phyloP scores from a whole-genome alignment of 1,140 invertebrate genomes.

The Hyposmocoma kahamanoa region DNA sequence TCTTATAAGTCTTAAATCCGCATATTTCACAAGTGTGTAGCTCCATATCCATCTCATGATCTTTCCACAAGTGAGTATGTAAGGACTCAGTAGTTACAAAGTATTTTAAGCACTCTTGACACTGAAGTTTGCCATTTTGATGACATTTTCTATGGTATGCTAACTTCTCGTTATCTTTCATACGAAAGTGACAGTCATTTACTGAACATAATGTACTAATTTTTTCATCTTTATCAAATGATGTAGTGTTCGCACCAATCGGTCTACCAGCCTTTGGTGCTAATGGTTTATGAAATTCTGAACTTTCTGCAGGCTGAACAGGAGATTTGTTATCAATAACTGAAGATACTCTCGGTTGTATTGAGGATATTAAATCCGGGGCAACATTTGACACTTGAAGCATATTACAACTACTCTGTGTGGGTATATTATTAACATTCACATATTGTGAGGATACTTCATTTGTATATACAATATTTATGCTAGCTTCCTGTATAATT shows the following conservation, averaged over 20 bases:
- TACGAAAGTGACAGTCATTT: slow-evolving; percentile 41
- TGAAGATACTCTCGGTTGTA: slow-evolving; percentile 29
- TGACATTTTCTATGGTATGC: slow-evolving; percentile 79
- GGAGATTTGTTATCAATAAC: slow-evolving; percentile 25
- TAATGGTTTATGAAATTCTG: neutral
- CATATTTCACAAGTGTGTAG: slow-evolving; percentile 80
- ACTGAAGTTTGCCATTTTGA: slow-evolving; percentile 74
- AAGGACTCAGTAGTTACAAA: slow-evolving; percentile 76
- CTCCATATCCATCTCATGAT: slow-evolving; percentile 85
- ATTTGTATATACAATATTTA: slow-evolving; percentile 65
- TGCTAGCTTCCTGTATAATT: slow-evolving; percentile 64
- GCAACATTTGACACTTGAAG: slow-evolving; percentile 54
- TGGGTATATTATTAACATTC: slow-evolving; percentile 29
- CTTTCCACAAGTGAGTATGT: slow-evolving; percentile 85
- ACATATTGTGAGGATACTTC: slow-evolving; percentile 51
- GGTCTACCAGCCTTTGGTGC: slow-evolving; percentile 15
- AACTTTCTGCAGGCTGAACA: slow-evolving; percentile 8
- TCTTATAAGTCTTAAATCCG: slow-evolving; percentile 78
- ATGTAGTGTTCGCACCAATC: neutral
- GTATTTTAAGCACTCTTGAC: slow-evolving; percentile 78
- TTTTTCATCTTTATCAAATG: slow-evolving; percentile 22
- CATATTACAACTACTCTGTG: slow-evolving; percentile 35
- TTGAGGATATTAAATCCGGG: slow-evolving; percentile 60
- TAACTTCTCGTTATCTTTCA: slow-evolving; percentile 61
- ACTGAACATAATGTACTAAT: slow-evolving; percentile 36